Percentiles rank a stretch among this genome's conserved stretches.
Conservation (phyloP, 2,113 vertebrate species). For the Himantopus leucocephalus region DNA sequence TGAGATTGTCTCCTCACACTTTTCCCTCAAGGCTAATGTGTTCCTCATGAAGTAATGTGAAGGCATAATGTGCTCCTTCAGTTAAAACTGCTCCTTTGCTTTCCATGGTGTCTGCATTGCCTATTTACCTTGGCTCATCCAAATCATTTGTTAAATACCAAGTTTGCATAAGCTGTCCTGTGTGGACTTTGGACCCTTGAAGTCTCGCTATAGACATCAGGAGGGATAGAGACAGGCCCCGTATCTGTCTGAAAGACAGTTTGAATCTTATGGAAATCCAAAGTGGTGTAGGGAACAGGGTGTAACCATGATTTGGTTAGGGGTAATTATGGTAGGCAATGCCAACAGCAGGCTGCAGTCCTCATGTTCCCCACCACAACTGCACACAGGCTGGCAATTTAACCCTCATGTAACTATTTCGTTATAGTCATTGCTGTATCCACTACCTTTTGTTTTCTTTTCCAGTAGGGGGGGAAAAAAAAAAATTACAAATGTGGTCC, state of each 20-base stretch:
- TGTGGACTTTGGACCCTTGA: background rate
- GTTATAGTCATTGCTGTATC: background rate
- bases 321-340: constrained; percentile 42
- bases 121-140: constrained; percentile 46
- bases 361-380: constrained; percentile 16
- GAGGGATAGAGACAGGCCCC: background rate
- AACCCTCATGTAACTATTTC: background rate
- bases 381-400: background rate
- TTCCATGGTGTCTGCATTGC: background rate
- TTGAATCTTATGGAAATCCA: constrained; percentile 1
- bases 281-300: background rate
- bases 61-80: constrained; percentile 9
- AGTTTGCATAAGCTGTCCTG: background rate
- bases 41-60: constrained; percentile 7
- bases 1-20: background rate
- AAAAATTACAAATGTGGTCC: background rate
- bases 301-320: constrained; percentile 32
- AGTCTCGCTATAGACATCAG: background rate
- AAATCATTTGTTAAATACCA: constrained; percentile 45
- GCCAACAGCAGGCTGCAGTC: constrained; percentile 30
- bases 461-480: background rate
- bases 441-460: background rate
- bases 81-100: background rate
- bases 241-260: background rate
- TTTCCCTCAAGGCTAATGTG: background rate